A percentile compares a stretch with the other conserved stretches of the same genome.
Conservation (phyloP, 2,797 vertebrate species). For the Alosa sapidissima region DNA sequence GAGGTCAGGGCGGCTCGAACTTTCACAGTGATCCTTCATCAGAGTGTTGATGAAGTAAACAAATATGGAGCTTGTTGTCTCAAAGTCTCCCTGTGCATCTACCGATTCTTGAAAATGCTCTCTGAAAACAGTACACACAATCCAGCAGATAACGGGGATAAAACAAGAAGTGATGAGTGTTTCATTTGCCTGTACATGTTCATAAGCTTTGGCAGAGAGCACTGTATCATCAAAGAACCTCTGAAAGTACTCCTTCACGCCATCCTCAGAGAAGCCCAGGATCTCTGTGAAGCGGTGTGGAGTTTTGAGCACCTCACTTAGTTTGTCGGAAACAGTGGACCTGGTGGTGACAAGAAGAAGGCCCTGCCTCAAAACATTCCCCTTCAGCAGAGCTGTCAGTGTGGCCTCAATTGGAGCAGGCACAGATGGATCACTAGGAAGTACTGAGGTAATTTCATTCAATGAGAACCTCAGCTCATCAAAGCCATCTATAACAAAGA, state of each 20-base stretch:
- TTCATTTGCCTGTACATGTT: not conserved
- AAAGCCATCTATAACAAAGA: not conserved
- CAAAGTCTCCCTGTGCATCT: not conserved
- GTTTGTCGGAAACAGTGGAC: not conserved
- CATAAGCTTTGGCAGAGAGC: not conserved
- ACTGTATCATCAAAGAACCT: not conserved
- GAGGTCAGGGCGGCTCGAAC: not conserved
- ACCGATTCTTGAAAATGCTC: not conserved
- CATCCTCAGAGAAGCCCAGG: not conserved
- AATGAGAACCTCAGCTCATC: not conserved
- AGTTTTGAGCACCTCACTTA: not conserved
- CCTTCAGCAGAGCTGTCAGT: not conserved
- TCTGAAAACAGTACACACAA: not conserved
- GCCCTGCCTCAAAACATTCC: not conserved
- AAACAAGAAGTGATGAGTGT: not conserved
- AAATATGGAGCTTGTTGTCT: not conserved
- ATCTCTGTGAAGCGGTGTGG: not conserved
- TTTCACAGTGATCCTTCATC: not conserved
- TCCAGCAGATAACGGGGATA: not conserved
- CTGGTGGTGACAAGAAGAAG: not conserved
- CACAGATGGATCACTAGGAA: not conserved
- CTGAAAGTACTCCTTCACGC: not conserved
- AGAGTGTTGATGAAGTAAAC: not conserved
- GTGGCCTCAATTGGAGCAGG: not conserved
- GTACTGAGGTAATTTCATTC: not conserved